These are phyloP conservation scores for Phaonia tiefii DNA, from an alignment of 2,888 invertebrate genomes.

Conservation along the genomic window DNA sequence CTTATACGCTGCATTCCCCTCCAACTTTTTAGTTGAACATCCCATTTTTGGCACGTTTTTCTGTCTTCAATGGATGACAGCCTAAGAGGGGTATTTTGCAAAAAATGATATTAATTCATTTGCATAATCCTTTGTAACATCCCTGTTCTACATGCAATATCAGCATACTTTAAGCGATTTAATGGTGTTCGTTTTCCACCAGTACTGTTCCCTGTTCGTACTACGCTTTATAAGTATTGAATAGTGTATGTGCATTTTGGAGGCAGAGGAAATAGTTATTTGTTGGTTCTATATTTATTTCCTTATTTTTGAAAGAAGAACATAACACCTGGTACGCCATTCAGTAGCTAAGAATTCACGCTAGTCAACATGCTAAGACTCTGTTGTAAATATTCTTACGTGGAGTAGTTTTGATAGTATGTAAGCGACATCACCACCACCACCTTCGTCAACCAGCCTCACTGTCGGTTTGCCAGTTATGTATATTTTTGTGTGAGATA, in stretches of 20 bases:
- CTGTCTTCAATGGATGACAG: neutral
- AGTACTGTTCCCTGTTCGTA: slow-evolving; percentile 31
- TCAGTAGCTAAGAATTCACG: slow-evolving; percentile 19
- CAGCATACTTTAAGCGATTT: slow-evolving; percentile 56
- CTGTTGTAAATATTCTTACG: too few species aligned
- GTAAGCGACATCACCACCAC: neutral
- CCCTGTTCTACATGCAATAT: slow-evolving; percentile 62
- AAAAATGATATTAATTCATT: slow-evolving; percentile 67
- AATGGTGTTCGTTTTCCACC: slow-evolving; percentile 14
- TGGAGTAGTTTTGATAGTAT: neutral
- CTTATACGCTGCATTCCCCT: neutral
- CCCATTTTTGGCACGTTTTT: slow-evolving; percentile 13
- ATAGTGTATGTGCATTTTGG: slow-evolving; percentile 46
- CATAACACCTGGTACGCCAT: slow-evolving; percentile 56
- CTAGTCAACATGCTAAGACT: slow-evolving; percentile 23
- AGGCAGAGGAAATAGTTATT: slow-evolving; percentile 40
- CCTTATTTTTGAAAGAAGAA: too few species aligned
- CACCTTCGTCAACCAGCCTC: neutral
- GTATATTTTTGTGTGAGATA: slow-evolving; percentile 29
- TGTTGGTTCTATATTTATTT: slow-evolving; percentile 3
- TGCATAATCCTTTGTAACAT: slow-evolving; percentile 67
- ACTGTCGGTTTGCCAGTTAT: neutral
- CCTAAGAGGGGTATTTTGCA: slow-evolving; percentile 50
- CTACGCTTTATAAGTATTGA: slow-evolving; percentile 53
- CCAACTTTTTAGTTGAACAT: neutral